A percentile compares a stretch with the other conserved stretches of the same genome.
These are phyloP conservation scores for Polyploca ridens DNA, from an alignment of 2,888 invertebrate genomes.

Conservation along the genomic window DNA sequence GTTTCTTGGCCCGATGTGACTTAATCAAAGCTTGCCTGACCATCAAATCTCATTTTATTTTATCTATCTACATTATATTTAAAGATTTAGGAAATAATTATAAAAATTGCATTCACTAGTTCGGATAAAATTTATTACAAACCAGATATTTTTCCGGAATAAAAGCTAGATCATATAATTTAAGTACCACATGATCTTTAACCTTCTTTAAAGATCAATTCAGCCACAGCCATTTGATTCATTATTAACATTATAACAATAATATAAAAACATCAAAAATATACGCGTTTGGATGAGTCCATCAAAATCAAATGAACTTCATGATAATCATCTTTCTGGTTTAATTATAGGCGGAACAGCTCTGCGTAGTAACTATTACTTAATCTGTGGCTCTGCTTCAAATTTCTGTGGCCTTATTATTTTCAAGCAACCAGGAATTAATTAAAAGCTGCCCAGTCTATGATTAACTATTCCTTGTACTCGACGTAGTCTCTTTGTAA, in stretches of 20 bases:
- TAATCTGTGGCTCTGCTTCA: background rate
- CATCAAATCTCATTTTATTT: no score
- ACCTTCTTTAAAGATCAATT: background rate
- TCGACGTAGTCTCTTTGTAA: slow-evolving; percentile 3
- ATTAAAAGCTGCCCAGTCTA: background rate
- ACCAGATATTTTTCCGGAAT: no score
- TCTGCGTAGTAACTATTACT: background rate
- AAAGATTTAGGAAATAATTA: no score
- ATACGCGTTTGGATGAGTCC: background rate
- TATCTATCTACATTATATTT: no score
- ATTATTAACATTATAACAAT: background rate
- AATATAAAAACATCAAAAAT: background rate
- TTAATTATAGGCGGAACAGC: background rate
- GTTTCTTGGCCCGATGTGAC: background rate
- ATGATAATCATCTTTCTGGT: background rate
- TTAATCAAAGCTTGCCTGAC: no score
- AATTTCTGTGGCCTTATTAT: background rate
- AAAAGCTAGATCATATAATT: no score
- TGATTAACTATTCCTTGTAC: slow-evolving; percentile 6
- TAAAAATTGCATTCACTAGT: no score
- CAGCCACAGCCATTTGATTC: no score
- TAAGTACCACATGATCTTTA: no score
- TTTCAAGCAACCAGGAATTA: background rate
- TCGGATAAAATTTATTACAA: no score
- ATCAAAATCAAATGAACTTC: background rate